A percentile compares a stretch with the other conserved stretches of the same genome.
These are phyloP conservation scores for Loripinus fragilis DNA, from an alignment of 2,888 invertebrate genomes.

Conservation along the genomic window DNA sequence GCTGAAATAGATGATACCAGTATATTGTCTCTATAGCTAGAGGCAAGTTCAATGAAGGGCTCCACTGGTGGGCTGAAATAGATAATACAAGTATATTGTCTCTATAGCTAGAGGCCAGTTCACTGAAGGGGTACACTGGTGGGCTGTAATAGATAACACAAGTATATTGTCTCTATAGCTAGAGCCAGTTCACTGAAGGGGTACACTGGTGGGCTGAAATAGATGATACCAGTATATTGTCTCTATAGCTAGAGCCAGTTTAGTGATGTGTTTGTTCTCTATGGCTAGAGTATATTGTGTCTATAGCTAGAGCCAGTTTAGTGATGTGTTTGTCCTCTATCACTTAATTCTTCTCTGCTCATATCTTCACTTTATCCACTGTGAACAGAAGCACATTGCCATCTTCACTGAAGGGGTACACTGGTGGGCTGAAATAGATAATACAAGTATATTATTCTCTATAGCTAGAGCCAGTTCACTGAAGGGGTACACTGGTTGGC, in stretches of 20 bases:
- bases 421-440: neutral
- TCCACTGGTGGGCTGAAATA: too few relatives aligned
- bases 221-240: too few relatives aligned
- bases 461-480: constrained; percentile 16
- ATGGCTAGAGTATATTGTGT: too few relatives aligned
- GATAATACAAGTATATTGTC: too few relatives aligned
- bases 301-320: constrained; percentile 24
- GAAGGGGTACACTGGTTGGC: neutral
- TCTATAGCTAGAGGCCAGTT: constrained; percentile 25
- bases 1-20: neutral
- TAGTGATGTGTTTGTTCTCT: constrained; percentile 12
- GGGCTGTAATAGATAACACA: too few relatives aligned
- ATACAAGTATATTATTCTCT: neutral
- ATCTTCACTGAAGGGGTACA: neutral
- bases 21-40: too few relatives aligned
- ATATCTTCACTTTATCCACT: neutral
- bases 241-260: constrained; percentile 19
- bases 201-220: too few relatives aligned
- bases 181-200: too few relatives aligned
- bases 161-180: constrained; percentile 20
- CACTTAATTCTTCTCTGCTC: constrained; percentile 25
- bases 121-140: too few relatives aligned
- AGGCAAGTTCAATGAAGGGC: too few relatives aligned
- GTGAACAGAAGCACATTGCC: neutral
- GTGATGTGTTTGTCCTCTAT: too few relatives aligned